Evolutionary conservation across 2,113 vertebrate genomes (phyloP), one percentile per base, ranked within the genome.

Genomic region (Corythaeola cristata): DNA sequence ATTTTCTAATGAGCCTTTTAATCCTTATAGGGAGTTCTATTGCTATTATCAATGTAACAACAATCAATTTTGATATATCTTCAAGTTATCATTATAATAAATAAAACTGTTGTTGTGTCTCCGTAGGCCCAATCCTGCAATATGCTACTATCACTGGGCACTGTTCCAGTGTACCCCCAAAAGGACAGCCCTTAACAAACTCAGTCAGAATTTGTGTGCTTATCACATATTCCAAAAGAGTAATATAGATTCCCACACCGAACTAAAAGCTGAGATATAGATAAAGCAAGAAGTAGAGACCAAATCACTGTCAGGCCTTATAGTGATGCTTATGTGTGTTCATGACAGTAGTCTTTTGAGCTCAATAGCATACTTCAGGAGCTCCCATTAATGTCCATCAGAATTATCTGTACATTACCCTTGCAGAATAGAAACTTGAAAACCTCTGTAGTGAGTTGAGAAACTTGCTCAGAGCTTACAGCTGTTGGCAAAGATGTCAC

Each of bases 401-500:
- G 67, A 88, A 79, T 67, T 49, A 71, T 45, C 28, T 82, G 30
- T 19, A 72, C 12, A 6, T 27, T 66, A 45, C 55, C 20, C 39
- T 6, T 5, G 35, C 27, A 75, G 58, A 87, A 78, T 7, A 89
- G 44, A 89, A 52, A 33, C 24, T 47, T 85, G 47, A 16, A 92
- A 91, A 89, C 35, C 39, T 75, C 77, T 85, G 6, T 35, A 5
- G 3, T 15, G 13, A 78, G 35, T 3, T 60, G 33, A 78, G 50
- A 91, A 89, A 79, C 74, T n/a, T 83, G 27, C 24, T 89, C 24
- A 63, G 53, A 73, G 14, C 49, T n/a, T 39, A 28, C 0, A 3
- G 80, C 58, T 88, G 33, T 73, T 90, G 89, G 63, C 80, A 81
- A 94, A 97, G 92, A 94, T 80, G 79, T n/a, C 76, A 66, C 75